phyloP scores from a whole-genome alignment of 2,888 invertebrate species.

The Xestoiulus laeticollis region DNA sequence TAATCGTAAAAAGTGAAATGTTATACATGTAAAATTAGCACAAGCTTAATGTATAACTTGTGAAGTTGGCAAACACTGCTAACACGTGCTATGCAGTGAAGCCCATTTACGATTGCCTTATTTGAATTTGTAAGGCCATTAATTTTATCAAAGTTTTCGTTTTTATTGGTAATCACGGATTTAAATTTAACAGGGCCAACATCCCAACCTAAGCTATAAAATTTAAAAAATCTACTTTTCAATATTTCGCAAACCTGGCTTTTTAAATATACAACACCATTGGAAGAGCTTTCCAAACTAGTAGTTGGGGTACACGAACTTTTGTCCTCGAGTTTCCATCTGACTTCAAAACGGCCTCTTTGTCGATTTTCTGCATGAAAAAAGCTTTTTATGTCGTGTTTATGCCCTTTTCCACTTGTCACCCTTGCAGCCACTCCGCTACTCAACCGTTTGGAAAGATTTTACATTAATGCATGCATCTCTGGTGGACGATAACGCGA shows the following conservation, averaged over 20 bases:
- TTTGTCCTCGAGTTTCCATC: constrained; percentile 10
- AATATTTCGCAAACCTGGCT: background rate
- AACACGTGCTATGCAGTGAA: background rate
- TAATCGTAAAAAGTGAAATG: no score
- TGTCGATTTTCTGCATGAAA: constrained; percentile 15
- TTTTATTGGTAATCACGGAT: no score
- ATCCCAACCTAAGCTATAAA: no score
- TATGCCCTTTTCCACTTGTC: constrained; percentile 26
- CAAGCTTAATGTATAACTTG: no score
- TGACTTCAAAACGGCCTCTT: constrained; percentile 6
- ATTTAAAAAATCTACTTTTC: background rate
- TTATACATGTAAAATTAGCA: no score
- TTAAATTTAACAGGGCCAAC: no score
- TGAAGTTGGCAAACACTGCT: background rate
- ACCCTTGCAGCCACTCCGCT: constrained; percentile 11
- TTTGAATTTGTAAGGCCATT: no score
- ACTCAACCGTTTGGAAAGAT: constrained; percentile 19
- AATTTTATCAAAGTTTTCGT: no score
- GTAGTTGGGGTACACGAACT: background rate
- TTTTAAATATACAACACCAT: background rate
- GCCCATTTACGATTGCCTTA: background rate
- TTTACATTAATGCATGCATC: constrained; percentile 26
- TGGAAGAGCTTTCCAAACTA: background rate
- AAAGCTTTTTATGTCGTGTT: constrained; percentile 26
- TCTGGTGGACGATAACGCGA: constrained; percentile 26